Base-by-base conservation (phyloP, 1,140 invertebrate genomes). In the Lepidurus apus region DNA sequence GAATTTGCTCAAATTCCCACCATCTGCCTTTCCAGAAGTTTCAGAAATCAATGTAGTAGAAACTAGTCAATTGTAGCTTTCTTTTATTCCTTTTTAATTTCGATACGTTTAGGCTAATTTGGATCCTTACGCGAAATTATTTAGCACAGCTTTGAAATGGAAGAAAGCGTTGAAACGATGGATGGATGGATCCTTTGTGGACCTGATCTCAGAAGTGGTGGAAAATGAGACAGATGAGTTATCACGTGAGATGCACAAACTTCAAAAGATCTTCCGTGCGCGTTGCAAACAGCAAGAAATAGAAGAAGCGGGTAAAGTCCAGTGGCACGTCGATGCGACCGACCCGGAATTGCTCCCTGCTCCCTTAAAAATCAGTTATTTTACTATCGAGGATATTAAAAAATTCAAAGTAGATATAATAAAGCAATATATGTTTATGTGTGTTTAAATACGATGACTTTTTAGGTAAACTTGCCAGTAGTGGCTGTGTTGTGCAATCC, bases 111-210 rank as follows among this genome's bases (percentile, higher is more conserved):
- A 81, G 77, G 82, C 43, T 74, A 79, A 82, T 45, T 83, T 89
- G 11, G 87, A 88, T 78, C 88, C 88, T 6, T 89, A 87, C 83
- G 82, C 84, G n/a, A 85, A 85, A 78, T 82, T 90, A 1, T 89
- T 87, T 82, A 84, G 83, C 26, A 82, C 86, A 24, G 89, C 90
- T 24, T 85, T 90, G 80, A 90, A 90, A 82, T 96, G 95, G 93
- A 89, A 91, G 84, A 89, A 91, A 78, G 91, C 91, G 80, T 91
- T 92, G 82, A 92, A 91, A 82, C 91, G 92, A 74, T 97, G 94
- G 93, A 90, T 96, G 88, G 92, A 96, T 85, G 95, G 95, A n/a
- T 89, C 91, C 4, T 97, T 97, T 85, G 90, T 93, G 83, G 92
- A 93, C 82, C 86, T 97, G 73, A 89, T 94, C 83, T 89, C 91